A percentile compares a stretch with the other conserved stretches of the same genome.
phyloP scores from a whole-genome alignment of 1,140 invertebrate genomes.

The Marisa cornuarietis region DNA sequence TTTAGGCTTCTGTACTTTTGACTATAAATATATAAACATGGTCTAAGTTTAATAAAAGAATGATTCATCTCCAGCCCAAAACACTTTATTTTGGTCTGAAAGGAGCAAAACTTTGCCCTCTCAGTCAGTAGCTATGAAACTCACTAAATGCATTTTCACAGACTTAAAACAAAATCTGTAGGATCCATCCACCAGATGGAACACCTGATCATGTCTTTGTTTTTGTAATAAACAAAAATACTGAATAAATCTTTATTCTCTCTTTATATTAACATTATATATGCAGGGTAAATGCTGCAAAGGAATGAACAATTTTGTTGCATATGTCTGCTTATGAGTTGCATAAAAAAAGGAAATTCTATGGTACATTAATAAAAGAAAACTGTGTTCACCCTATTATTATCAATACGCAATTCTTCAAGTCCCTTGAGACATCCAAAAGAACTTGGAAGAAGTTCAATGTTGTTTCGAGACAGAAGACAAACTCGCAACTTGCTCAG shows the following conservation, averaged over 20 bases:
- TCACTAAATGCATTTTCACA: neutral
- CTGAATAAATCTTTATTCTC: no score
- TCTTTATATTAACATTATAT: no score
- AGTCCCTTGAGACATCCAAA: constrained; percentile 52
- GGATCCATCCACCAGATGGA: neutral
- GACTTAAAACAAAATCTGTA: neutral
- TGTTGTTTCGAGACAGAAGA: constrained; percentile 53
- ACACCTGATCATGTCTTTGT: neutral
- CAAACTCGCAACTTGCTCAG: constrained; percentile 49
- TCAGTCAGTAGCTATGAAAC: neutral
- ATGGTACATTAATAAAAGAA: neutral
- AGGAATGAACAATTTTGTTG: no score
- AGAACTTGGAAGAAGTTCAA: constrained; percentile 48
- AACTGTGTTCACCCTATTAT: constrained; percentile 50
- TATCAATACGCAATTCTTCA: constrained; percentile 54
- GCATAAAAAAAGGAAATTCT: no score
- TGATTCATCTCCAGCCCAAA: neutral
- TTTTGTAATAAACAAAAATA: neutral
- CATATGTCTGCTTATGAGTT: no score
- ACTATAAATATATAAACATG: no score
- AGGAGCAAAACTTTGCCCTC: neutral
- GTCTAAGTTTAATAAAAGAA: neutral
- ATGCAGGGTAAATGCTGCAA: no score
- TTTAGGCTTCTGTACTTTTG: no score
- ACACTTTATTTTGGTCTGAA: neutral